Base-by-base conservation (phyloP, 37 sponge, comb jelly and placozoan species). In the Agelas oroides region DNA sequence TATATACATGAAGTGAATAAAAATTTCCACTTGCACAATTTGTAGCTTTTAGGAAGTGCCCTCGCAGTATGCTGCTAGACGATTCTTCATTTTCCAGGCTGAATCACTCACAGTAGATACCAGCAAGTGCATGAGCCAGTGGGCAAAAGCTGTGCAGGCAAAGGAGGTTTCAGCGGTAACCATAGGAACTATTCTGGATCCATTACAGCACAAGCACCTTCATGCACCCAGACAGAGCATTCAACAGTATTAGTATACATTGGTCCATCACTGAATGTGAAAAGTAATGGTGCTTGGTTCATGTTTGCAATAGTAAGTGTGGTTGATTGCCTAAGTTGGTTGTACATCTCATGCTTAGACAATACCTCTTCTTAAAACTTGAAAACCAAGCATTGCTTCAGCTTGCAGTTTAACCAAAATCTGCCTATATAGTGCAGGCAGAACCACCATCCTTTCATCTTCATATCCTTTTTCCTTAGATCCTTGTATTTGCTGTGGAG, bases 271-370 rank as follows among this genome's bases (percentile, higher is more conserved):
- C 76, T 33, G 59, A 87, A 86, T 28, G 62, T 79, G 67, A 87
- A 87, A 23, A 81, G 88, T 37, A 87, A 35, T 37, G 88, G 81
- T 21, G 86, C 76, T 76, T 58, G 69, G 58, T 82, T 18, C 58
- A 56, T 56, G 58, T 56, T 58, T 17, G 75, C 37, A 30, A 57
- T 65, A 19, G 15, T 15, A 18, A 15, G 58, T 56, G 58, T 15
- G 20, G 57, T 79, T 15, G 78, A 2, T 14, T 30, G 12, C 13
- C 37, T 53, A 23, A 23, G 23, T 83, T 83, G 18, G 79, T 83
- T 56, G 64, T 27, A 2, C 80, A 46, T 37, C 80, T 53, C 11
- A 69, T 27, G 52, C 78, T 88, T 23, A 75, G 65, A n/a, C 41
- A 21, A 31, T 59, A 67, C 6, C 83, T n/a, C n/a, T n/a, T 41